A percentile compares a stretch with the other conserved stretches of the same genome.
Evolutionary conservation across 2,888 invertebrate genomes (phyloP).

Genomic region (Scaptomyza cyrtandrae): DNA sequence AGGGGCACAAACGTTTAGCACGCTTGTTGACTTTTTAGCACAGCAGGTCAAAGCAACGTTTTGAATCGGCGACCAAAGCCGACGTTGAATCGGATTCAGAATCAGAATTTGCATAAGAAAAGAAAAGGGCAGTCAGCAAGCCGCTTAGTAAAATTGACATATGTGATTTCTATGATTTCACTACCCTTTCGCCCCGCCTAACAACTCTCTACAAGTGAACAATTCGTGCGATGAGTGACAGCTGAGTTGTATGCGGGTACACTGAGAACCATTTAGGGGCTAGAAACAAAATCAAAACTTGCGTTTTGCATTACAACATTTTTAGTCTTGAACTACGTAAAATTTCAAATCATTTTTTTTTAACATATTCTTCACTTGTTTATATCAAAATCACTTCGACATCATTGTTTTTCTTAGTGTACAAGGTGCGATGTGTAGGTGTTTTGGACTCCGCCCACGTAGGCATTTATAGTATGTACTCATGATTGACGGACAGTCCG

Average conservation of each 20-base stretch:
- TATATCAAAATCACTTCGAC: too few species aligned
- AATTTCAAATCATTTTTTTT: too few species aligned
- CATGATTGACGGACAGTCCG: constrained; percentile 61
- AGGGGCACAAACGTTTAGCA: constrained; percentile 58
- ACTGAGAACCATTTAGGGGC: background rate
- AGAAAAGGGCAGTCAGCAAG: constrained; percentile 74
- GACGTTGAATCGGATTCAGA: constrained; percentile 15
- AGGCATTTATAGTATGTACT: constrained; percentile 29
- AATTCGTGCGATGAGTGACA: constrained; percentile 30
- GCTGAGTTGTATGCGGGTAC: constrained; percentile 28
- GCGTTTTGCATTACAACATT: background rate
- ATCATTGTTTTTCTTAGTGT: background rate
- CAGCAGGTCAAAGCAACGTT: constrained; percentile 54
- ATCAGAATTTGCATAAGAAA: constrained; percentile 24
- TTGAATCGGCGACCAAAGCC: constrained; percentile 22
- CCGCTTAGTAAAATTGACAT: constrained; percentile 60
- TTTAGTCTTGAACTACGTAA: too few species aligned
- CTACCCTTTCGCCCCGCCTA: background rate
- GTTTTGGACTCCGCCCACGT: constrained; percentile 60
- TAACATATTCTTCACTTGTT: background rate
- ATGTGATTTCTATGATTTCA: constrained; percentile 72
- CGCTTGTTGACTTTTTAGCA: constrained; percentile 62
- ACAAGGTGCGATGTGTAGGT: constrained; percentile 20
- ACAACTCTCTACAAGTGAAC: background rate
- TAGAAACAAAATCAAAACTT: background rate